Evolutionary conservation across 2,888 invertebrate genomes (phyloP).

Genomic region (Erebia ligea): DNA sequence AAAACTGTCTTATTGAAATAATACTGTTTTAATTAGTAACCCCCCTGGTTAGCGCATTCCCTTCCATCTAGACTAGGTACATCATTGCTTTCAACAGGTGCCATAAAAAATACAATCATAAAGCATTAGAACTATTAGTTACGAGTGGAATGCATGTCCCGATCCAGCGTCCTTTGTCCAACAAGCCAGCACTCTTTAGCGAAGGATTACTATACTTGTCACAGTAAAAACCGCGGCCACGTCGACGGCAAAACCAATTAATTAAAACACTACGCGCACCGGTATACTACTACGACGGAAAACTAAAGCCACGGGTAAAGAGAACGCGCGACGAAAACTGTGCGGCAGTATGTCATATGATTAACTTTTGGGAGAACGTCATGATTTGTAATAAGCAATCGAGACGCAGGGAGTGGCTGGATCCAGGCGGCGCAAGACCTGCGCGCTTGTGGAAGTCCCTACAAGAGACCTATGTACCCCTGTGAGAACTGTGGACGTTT

Average conservation of each 20-base stretch:
- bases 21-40: too few relatives aligned
- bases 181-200: neutral
- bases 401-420: too few relatives aligned
- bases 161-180: neutral
- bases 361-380: too few relatives aligned
- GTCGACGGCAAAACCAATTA: constrained; percentile 36
- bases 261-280: constrained; percentile 42
- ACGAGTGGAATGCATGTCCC: neutral
- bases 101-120: neutral
- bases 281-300: constrained; percentile 40
- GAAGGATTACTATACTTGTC: constrained; percentile 12
- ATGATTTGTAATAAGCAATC: too few relatives aligned
- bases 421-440: too few relatives aligned
- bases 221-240: constrained; percentile 18
- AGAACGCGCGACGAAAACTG: neutral
- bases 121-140: neutral
- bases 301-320: constrained; percentile 20
- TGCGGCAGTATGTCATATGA: neutral
- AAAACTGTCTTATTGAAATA: too few relatives aligned
- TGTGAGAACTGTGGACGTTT: too few relatives aligned
- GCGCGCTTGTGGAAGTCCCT: too few relatives aligned
- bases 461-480: too few relatives aligned
- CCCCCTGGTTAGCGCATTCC: neutral
- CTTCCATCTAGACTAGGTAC: neutral
- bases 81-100: neutral